Evolutionary conservation across 2,797 vertebrate genomes (phyloP).

Genomic region (Chaetodon trifasciatus): DNA sequence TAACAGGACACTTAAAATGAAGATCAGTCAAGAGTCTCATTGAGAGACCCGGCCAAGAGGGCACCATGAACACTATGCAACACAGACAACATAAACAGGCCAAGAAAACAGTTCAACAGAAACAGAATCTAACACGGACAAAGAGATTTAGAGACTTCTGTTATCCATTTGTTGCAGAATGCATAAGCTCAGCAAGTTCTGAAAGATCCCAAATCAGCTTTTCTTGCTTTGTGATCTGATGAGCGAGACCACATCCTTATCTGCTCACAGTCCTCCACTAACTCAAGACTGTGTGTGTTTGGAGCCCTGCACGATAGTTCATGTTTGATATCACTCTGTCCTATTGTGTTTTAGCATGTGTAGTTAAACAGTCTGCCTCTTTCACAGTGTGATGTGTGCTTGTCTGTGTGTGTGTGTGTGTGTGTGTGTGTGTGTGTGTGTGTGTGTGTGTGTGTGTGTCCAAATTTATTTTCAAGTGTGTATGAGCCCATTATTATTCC

Average conservation of each 20-base stretch:
- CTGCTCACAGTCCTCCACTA: neutral
- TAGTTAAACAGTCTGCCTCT: neutral
- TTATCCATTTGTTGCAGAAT: slow-evolving; percentile 10
- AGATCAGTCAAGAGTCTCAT: neutral
- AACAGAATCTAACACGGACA: neutral
- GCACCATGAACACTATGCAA: neutral
- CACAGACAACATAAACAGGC: slow-evolving; percentile 2
- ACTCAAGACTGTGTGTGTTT: slow-evolving; percentile 3
- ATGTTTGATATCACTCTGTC: slow-evolving; percentile 3
- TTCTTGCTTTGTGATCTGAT: slow-evolving; percentile 22
- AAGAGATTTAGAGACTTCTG: slow-evolving; percentile 6
- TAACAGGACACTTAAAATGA: neutral
- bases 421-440: slow-evolving; percentile 5
- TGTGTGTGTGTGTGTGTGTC: slow-evolving; percentile 6
- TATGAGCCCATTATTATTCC: slow-evolving; percentile 57
- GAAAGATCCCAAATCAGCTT: slow-evolving; percentile 24
- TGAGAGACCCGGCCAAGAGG: neutral
- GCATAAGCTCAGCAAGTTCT: slow-evolving; percentile 13
- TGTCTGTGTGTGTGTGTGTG: slow-evolving; percentile 3
- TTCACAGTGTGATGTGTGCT: too few species aligned
- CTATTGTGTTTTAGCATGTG: slow-evolving; percentile 23
- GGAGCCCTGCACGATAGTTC: neutral
- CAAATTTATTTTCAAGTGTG: slow-evolving; percentile 37
- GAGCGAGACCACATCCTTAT: slow-evolving; percentile 25
- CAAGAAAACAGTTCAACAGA: neutral